These are phyloP conservation scores for Sinella curviseta DNA, from an alignment of 1,140 invertebrate genomes.

Conservation along the genomic window DNA sequence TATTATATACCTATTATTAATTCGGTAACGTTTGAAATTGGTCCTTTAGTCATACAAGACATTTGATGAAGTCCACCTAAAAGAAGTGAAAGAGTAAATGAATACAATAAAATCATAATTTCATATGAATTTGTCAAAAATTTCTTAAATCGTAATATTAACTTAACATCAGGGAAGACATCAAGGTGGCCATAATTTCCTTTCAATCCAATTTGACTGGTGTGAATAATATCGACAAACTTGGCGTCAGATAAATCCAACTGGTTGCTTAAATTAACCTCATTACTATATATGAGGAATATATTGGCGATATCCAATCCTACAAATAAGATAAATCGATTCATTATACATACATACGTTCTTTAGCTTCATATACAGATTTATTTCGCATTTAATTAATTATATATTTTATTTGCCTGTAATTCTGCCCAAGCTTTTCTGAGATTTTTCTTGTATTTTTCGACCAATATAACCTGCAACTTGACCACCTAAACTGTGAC, in stretches of 20 bases:
- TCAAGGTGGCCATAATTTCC: conserved; percentile 1
- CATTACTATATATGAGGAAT: not conserved
- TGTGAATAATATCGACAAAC: conserved; percentile 6
- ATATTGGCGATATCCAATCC: not conserved
- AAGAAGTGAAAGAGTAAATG: too few species aligned
- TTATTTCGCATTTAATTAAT: not conserved
- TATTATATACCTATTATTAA: not conserved
- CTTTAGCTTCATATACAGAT: not conserved
- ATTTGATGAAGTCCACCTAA: conserved; percentile 17
- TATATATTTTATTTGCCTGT: not conserved
- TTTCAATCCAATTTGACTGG: not conserved
- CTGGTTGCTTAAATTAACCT: not conserved
- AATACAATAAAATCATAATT: too few species aligned
- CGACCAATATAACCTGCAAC: not conserved
- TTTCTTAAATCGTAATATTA: too few species aligned
- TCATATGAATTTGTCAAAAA: too few species aligned
- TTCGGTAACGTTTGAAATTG: conserved; percentile 5
- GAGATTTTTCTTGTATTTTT: not conserved
- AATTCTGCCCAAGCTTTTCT: not conserved
- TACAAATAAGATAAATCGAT: not conserved
- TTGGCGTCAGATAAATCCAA: not conserved
- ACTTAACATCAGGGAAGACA: conserved; percentile 6
- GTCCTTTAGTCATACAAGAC: conserved; percentile 1
- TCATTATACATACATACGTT: not conserved
- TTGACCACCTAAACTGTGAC: conserved; percentile 7